These are phyloP conservation scores for Steatocranus sp. DNA, from an alignment of 2,797 vertebrate genomes.

Conservation along the genomic window DNA sequence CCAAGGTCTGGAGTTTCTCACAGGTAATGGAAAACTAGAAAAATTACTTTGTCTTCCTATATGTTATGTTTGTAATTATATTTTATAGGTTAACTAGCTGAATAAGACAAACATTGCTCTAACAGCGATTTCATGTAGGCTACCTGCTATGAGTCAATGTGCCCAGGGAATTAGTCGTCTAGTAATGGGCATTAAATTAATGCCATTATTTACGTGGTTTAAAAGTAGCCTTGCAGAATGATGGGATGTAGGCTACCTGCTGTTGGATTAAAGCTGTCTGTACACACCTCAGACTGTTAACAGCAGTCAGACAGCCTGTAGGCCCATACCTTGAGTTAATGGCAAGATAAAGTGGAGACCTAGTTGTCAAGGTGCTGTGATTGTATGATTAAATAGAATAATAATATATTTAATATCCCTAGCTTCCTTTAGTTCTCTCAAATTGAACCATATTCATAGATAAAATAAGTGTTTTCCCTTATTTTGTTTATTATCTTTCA, in stretches of 20 bases:
- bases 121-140: neutral
- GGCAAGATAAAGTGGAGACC: neutral
- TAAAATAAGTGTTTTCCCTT: neutral
- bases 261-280: conserved; percentile 47
- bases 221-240: neutral
- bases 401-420: neutral
- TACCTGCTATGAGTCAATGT: neutral
- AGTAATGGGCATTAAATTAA: neutral
- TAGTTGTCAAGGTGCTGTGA: neutral
- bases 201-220: conserved; percentile 1
- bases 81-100: neutral
- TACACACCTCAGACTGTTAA: conserved; percentile 11
- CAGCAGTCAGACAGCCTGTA: neutral
- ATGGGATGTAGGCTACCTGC: conserved; percentile 28
- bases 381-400: neutral
- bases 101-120: neutral
- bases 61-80: neutral
- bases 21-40: neutral
- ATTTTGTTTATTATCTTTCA: neutral
- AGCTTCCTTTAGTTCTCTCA: neutral
- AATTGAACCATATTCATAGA: neutral
- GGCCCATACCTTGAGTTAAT: conserved; percentile 4
- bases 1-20: neutral
- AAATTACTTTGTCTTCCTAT: neutral
- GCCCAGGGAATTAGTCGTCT: neutral